Base-by-base conservation (phyloP, 2,797 vertebrate genomes). In the Dicrostonyx torquatus region DNA sequence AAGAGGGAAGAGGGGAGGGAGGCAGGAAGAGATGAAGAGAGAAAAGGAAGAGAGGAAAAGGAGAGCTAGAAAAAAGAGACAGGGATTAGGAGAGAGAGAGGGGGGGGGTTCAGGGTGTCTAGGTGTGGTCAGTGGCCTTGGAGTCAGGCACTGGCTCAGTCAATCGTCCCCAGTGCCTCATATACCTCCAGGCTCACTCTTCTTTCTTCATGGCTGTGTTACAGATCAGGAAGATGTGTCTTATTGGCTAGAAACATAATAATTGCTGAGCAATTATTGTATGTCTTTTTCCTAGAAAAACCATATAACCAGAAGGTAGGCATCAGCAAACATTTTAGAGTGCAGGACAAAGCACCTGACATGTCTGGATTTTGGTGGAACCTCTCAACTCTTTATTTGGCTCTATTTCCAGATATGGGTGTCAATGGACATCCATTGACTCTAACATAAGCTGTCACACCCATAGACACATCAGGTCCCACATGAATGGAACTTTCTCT, bases 231-330 rank as follows among this genome's bases (percentile, higher is more conserved):
- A 85, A 83, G 34, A 31, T 8, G 37, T 50, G 80, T 31, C 48
- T 70, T 77, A 12, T 77, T 89, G 62, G 55, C 53, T 91, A 15
- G 78, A 43, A 90, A 94, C 93, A 83, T 34, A 75, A 75, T 37
- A 66, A 64, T 34, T 14, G 2, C 22, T 40, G 68, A n/a, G 55
- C 15, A 66, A 14, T 89, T 86, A 58, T 37, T 58, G 34, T 37
- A 64, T 10, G 53, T 22, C 15, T 14, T 22, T 70, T 26, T 14
- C 43, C 70, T 37, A 37, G 20, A 83, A 87, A 92, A 79, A 37
- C 48, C 60, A n/a, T 26, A 77, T 37, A 82, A 79, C 26, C 55
- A 78, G 26, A 80, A 82, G 77, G 94, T 4, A 31, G n/a, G 73
- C 93, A 43, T 68, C 2, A 7, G 76, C 72, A 78, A 75, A 75